Conservation (phyloP, 1,140 invertebrate genomes). For the Trinorchestia longiramus region DNA sequence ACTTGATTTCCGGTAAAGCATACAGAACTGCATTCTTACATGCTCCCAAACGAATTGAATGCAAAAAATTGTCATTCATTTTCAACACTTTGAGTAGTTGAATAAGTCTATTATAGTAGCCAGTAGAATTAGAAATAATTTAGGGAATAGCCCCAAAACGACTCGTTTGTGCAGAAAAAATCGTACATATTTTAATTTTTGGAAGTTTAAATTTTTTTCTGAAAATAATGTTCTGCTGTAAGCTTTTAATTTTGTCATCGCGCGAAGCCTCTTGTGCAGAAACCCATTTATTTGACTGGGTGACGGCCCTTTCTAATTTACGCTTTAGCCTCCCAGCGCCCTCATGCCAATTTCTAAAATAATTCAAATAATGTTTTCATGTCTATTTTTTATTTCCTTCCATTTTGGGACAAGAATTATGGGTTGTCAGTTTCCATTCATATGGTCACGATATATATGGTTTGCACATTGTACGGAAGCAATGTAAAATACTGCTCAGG, state of each 20-base stretch:
- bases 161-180: too few relatives aligned
- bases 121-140: too few relatives aligned
- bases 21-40: too few relatives aligned
- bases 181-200: too few relatives aligned
- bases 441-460: neutral
- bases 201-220: neutral
- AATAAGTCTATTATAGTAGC: too few relatives aligned
- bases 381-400: neutral
- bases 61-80: too few relatives aligned
- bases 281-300: neutral
- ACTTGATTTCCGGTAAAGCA: too few relatives aligned
- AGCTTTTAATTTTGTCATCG: neutral
- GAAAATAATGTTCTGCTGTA: neutral
- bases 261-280: neutral
- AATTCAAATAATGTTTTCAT: neutral
- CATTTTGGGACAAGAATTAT: neutral
- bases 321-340: neutral
- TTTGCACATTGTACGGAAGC: neutral
- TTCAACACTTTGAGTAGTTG: too few relatives aligned
- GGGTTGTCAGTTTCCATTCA: neutral
- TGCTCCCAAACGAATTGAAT: too few relatives aligned
- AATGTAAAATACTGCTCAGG: neutral
- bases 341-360: neutral
- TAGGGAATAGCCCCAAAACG: too few relatives aligned
- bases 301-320: neutral